Percentiles rank a stretch among this genome's conserved stretches.
Evolutionary conservation across 2,797 vertebrate species (phyloP).

Genomic region (Urocyon cinereoargenteus): DNA sequence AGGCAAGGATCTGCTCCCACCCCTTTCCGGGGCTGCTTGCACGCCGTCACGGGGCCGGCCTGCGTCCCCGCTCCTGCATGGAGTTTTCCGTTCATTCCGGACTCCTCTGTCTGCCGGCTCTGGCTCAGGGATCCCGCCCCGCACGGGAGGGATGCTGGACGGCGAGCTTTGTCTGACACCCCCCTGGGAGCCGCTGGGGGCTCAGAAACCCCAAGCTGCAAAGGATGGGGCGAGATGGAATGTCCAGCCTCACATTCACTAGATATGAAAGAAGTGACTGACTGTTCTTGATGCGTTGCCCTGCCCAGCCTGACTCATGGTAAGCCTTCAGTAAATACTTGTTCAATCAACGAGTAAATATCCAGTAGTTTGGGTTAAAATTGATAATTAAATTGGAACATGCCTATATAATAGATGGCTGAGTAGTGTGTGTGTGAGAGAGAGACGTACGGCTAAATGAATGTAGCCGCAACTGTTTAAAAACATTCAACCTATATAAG

Average conservation of each 20-base stretch:
- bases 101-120: neutral
- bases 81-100: neutral
- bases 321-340: neutral
- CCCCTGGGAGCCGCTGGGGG: neutral
- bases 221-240: neutral
- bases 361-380: neutral
- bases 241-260: neutral
- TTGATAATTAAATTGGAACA: neutral
- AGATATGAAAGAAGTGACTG: neutral
- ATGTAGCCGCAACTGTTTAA: slow-evolving; percentile 15
- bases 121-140: neutral
- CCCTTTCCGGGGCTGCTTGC: neutral
- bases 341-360: neutral
- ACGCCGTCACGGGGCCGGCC: neutral
- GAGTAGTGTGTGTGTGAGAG: neutral
- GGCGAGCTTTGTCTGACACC: neutral
- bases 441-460: neutral
- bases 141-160: neutral
- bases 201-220: neutral
- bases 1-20: neutral
- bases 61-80: neutral
- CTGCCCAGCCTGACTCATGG: neutral
- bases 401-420: neutral
- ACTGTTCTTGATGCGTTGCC: neutral
- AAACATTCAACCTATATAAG: neutral